Percentiles rank a stretch among this genome's conserved stretches.
These are phyloP conservation scores for Cheilinus undulatus DNA, from an alignment of 2,113 vertebrate species.

Conservation along the genomic window DNA sequence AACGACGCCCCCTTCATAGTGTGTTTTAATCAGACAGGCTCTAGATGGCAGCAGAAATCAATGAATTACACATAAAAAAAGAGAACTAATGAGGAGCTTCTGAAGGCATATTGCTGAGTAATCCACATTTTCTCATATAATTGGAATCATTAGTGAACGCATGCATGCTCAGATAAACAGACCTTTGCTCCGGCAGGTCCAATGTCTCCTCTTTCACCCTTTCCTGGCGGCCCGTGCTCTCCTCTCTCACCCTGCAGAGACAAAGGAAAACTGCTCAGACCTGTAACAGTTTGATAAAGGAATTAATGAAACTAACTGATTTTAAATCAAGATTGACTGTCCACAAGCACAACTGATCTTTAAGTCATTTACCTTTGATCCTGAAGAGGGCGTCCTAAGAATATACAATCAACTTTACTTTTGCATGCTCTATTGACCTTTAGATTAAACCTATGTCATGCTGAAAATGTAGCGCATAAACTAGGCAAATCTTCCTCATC, in stretches of 20 bases:
- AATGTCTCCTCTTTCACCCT: constrained; percentile 91
- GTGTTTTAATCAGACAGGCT: constrained; percentile 27
- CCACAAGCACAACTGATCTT: too few species aligned
- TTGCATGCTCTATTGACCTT: not conserved
- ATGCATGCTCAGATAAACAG: constrained; percentile 47
- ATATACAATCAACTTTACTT: not conserved
- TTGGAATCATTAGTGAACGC: not conserved
- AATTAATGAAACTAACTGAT: too few species aligned
- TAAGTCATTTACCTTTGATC: not conserved
- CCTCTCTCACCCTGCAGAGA: constrained; percentile 91
- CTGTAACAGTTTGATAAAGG: too few species aligned
- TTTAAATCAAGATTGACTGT: too few species aligned
- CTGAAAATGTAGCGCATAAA: not conserved
- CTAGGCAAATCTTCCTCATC: not conserved
- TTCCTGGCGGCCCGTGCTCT: constrained; percentile 90
- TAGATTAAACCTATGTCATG: not conserved
- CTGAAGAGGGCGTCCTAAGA: not conserved
- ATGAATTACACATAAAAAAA: not conserved
- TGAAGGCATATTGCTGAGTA: not conserved
- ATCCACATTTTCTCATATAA: not conserved
- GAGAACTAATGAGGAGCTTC: not conserved
- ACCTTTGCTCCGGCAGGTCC: constrained; percentile 93
- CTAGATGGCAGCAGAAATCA: constrained; percentile 69
- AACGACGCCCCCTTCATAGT: not conserved
- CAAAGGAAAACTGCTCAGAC: constrained; percentile 3